phyloP scores from a whole-genome alignment of 1,140 invertebrate genomes.

The Onthophagus taurus region DNA sequence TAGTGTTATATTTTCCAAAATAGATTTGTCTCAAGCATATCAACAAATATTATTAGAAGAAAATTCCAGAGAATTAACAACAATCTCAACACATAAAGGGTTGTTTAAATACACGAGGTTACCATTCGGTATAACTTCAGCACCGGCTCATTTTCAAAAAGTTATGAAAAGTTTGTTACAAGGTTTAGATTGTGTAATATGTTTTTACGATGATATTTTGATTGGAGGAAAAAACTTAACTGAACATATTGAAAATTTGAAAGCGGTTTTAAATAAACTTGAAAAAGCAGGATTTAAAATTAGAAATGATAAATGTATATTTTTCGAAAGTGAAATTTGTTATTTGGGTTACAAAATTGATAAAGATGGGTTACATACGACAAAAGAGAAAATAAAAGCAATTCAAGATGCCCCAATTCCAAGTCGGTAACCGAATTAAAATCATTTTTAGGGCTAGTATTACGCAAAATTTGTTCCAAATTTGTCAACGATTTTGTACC shows the following conservation, averaged over 20 bases:
- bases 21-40: conserved; percentile 20
- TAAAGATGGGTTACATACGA: conserved; percentile 6
- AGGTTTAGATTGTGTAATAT: background rate
- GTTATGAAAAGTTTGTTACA: conserved; percentile 2
- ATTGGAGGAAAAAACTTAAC: conserved; percentile 9
- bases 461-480: conserved; percentile 28
- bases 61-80: conserved; percentile 13
- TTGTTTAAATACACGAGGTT: conserved; percentile 22
- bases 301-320: conserved; percentile 12
- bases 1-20: conserved; percentile 15
- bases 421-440: conserved; percentile 26
- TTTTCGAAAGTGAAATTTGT: conserved; percentile 7
- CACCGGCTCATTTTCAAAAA: conserved; percentile 5
- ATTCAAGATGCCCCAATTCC: conserved; percentile 25
- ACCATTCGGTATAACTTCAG: conserved; percentile 15
- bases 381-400: conserved; percentile 22
- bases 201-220: conserved; percentile 18
- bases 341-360: conserved; percentile 12
- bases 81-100: conserved; percentile 21
- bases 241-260: conserved; percentile 1
- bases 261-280: conserved; percentile 4
- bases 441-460: conserved; percentile 33
- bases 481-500: conserved; percentile 14
- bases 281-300: conserved; percentile 1
- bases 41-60: conserved; percentile 16